Conservation (phyloP, 2,797 vertebrate genomes). For the Sebastes variabilis region DNA sequence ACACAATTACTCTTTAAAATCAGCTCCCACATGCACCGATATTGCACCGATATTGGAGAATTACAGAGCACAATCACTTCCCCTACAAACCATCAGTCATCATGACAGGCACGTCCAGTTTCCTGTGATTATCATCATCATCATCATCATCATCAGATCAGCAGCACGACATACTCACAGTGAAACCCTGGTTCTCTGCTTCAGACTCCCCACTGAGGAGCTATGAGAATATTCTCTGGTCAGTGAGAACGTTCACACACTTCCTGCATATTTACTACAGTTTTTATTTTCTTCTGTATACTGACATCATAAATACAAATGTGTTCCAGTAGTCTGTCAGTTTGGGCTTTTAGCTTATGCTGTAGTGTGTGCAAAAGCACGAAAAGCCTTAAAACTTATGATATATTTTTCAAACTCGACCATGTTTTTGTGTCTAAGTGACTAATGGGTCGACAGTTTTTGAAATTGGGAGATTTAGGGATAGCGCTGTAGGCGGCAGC, state of each 20-base stretch:
- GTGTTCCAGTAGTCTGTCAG: background rate
- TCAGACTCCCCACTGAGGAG: conserved; percentile 24
- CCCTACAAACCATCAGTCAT: conserved; percentile 1
- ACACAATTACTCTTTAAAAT: conserved; percentile 13
- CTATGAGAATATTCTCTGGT: conserved; percentile 48
- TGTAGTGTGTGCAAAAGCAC: background rate
- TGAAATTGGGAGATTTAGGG: background rate
- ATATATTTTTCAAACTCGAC: background rate
- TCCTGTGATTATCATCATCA: conserved; percentile 24
- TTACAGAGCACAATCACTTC: conserved; percentile 11
- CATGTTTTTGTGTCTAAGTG: background rate
- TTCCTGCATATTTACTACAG: background rate
- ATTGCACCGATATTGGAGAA: background rate
- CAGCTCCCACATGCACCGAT: conserved; percentile 26
- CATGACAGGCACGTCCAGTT: background rate
- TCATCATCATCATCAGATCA: conserved; percentile 19
- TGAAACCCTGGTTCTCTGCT: background rate
- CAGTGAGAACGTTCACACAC: conserved; percentile 16
- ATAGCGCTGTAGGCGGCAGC: background rate
- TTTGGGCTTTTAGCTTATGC: background rate
- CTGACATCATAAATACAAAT: background rate
- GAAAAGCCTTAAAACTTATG: background rate
- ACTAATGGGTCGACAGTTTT: background rate
- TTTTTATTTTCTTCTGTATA: background rate
- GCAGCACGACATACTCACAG: conserved; percentile 51